A percentile compares a stretch with the other conserved stretches of the same genome.
Conservation (phyloP, 1,140 invertebrate genomes). For the Zaprionus taronus region DNA sequence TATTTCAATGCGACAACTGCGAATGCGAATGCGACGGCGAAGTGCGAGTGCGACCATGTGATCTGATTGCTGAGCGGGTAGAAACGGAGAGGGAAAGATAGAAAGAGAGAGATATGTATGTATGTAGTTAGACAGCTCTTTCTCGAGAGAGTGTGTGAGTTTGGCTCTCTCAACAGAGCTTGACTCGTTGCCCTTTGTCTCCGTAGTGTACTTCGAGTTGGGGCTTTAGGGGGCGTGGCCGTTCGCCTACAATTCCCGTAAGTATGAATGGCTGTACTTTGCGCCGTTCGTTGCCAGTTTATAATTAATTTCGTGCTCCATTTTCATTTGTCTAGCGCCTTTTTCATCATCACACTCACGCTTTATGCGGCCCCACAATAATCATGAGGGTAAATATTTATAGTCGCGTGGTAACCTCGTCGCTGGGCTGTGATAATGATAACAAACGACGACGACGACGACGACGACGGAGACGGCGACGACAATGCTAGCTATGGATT, state of each 20-base stretch:
- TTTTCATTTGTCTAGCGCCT: slow-evolving; percentile 35
- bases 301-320: slow-evolving; percentile 56
- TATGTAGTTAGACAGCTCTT: not conserved
- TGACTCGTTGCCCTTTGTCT: slow-evolving; percentile 26
- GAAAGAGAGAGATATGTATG: not conserved
- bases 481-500: slow-evolving; percentile 7
- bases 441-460: slow-evolving; percentile 45
- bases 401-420: slow-evolving; percentile 77
- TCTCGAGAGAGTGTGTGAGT: slow-evolving; percentile 20
- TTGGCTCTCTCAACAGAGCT: slow-evolving; percentile 29
- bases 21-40: slow-evolving; percentile 48
- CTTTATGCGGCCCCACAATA: slow-evolving; percentile 53
- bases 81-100: not conserved
- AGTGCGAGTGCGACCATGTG: slow-evolving; percentile 59
- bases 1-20: slow-evolving; percentile 46
- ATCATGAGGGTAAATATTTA: slow-evolving; percentile 76
- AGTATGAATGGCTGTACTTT: slow-evolving; percentile 22
- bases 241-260: not conserved
- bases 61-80: slow-evolving; percentile 50
- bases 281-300: not conserved
- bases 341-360: slow-evolving; percentile 61
- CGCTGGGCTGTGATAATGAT: slow-evolving; percentile 62
- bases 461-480: slow-evolving; percentile 28
- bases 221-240: not conserved
- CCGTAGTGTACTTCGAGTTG: slow-evolving; percentile 13